Base-by-base conservation (phyloP, 2,888 invertebrate species). In the Eretmocerus hayati region DNA sequence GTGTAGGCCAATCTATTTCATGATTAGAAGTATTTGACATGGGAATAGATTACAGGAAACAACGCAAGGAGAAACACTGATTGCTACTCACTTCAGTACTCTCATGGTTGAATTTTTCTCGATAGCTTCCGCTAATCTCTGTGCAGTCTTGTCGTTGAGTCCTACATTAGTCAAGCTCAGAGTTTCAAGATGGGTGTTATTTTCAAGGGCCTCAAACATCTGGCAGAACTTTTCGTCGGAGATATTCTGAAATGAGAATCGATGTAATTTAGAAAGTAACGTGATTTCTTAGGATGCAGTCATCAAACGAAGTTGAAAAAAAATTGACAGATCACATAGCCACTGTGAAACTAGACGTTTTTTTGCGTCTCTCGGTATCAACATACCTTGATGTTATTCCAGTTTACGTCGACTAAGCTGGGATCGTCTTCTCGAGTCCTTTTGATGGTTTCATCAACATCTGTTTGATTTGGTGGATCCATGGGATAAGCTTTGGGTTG, bases 331-430 rank as follows among this genome's bases (percentile, higher is more conserved):
- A n/a, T n/a, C n/a, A n/a, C n/a, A n/a, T n/a, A n/a, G n/a, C n/a
- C n/a, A n/a, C n/a, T n/a, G n/a, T n/a, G n/a, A n/a, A n/a, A n/a
- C n/a, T n/a, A n/a, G n/a, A n/a, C n/a, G n/a, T n/a, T n/a, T n/a
- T n/a, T n/a, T n/a, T n/a, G n/a, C n/a, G n/a, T n/a, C n/a, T n/a
- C n/a, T n/a, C n/a, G n/a, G n/a, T n/a, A n/a, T n/a, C n/a, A n/a
- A 30, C 30, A 62, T 71, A 95, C 96, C 84, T 92, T 95, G 77
- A 99, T 97, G 77, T 99, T 99, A 79, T 99, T 99, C 81, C 95
- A 90, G 77, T 99, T 99, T 72, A 99, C 83, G 75, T 91, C 90
- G 70, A 84, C 85, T 66, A 93, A 77, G 67, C 83, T 83, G 64
- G 83, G 79, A 77, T 91, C 90, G 73, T 97, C 92, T 58, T 91